phyloP scores from a whole-genome alignment of 2,113 vertebrate species.

The Agapornis roseicollis region DNA sequence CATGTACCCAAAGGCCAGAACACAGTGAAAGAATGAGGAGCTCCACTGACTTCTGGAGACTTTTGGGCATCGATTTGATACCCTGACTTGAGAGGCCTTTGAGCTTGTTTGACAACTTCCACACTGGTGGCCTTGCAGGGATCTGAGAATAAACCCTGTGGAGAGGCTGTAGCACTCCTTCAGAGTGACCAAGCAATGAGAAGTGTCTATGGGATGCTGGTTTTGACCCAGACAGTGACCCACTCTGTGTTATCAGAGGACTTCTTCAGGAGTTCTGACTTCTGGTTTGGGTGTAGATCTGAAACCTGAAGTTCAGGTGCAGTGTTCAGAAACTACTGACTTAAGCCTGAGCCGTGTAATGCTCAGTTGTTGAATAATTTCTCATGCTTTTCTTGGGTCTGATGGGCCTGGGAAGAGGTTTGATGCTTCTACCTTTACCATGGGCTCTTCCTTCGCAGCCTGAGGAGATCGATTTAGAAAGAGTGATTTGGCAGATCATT shows the following conservation, averaged over 20 bases:
- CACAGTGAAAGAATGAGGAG: rapidly evolving
- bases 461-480: not conserved
- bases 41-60: not conserved
- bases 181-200: not conserved
- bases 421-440: not conserved
- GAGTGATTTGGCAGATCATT: not conserved
- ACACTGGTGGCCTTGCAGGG: not conserved
- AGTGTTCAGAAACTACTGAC: not conserved
- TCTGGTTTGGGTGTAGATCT: not conserved
- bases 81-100: not conserved
- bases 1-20: not conserved
- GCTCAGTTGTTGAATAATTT: not conserved
- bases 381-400: not conserved
- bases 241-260: not conserved
- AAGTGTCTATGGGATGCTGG: not conserved
- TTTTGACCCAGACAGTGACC: not conserved
- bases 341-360: not conserved
- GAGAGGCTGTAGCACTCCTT: not conserved
- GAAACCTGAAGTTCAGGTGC: not conserved
- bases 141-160: not conserved
- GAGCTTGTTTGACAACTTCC: not conserved
- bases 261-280: not conserved
- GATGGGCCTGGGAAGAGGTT: not conserved
- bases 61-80: not conserved
- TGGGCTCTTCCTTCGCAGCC: not conserved